Percentiles rank a stretch among this genome's conserved stretches.
These are phyloP conservation scores for Bergia puertoricense DNA, from an alignment of 92 coral and sea anemone genomes.

Conservation along the genomic window DNA sequence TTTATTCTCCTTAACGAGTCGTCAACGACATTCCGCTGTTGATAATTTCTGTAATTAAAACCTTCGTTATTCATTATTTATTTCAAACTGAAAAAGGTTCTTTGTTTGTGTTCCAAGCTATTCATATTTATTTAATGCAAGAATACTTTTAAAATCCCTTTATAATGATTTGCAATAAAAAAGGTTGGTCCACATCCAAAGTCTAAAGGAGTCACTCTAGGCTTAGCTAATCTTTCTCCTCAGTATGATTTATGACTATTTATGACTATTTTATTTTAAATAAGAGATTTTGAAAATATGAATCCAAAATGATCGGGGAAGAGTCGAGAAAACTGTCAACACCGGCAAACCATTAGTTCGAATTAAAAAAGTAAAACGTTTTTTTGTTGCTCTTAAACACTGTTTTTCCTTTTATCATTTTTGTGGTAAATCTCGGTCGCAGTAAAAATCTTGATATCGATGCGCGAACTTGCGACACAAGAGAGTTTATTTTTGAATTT, in stretches of 20 bases:
- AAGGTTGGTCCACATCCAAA: background rate
- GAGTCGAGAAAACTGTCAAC: background rate
- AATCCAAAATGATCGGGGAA: background rate
- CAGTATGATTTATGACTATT: conserved; percentile 28
- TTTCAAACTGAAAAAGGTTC: background rate
- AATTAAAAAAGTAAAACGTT: background rate
- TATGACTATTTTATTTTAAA: conserved; percentile 9
- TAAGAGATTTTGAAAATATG: conserved; percentile 28
- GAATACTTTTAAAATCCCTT: background rate
- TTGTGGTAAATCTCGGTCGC: background rate
- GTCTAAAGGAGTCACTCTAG: background rate
- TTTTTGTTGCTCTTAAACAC: background rate
- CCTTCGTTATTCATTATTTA: conserved; percentile 38
- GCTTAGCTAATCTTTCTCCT: background rate
- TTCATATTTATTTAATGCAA: background rate
- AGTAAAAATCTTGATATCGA: background rate
- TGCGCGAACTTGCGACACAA: background rate
- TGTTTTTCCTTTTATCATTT: background rate
- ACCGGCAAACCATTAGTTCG: conserved; percentile 30
- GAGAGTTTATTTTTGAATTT: background rate
- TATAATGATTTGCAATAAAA: background rate
- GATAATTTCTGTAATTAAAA: conserved; percentile 35
- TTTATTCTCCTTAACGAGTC: background rate
- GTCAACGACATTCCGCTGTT: background rate
- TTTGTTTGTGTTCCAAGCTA: background rate